phyloP scores from a whole-genome alignment of 2,797 vertebrate genomes.

The Acipenser ruthenus region DNA sequence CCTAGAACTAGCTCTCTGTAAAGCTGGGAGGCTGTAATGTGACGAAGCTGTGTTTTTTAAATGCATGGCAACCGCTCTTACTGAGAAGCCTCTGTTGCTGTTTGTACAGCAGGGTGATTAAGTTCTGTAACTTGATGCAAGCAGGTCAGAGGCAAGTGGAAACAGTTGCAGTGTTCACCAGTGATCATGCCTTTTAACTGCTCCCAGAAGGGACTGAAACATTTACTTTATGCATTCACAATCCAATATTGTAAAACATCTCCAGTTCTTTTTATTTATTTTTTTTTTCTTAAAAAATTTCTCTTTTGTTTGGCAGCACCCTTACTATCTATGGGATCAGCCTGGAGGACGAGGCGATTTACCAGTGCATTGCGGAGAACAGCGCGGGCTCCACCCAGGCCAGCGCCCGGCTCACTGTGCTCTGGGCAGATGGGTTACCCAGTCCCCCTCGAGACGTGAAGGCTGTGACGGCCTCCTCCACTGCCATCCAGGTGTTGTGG shows the following conservation, averaged over 20 bases:
- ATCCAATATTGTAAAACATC: neutral
- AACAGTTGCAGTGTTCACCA: too few relatives aligned
- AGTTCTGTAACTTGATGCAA: too few relatives aligned
- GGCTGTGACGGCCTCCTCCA: slow-evolving; percentile 74
- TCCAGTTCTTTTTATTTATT: neutral
- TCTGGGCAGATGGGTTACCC: slow-evolving; percentile 86
- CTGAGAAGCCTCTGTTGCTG: too few relatives aligned
- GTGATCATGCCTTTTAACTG: too few relatives aligned
- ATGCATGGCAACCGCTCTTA: too few relatives aligned
- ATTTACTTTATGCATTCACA: too few relatives aligned
- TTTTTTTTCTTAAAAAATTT: neutral
- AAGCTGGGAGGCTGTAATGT: too few relatives aligned
- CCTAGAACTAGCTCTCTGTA: slow-evolving; percentile 13
- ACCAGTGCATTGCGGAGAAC: slow-evolving; percentile 96
- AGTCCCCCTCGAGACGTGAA: slow-evolving; percentile 69
- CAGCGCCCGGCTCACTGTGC: slow-evolving; percentile 87
- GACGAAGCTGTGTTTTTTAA: too few relatives aligned
- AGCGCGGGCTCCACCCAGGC: slow-evolving; percentile 90
- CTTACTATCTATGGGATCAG: slow-evolving; percentile 84
- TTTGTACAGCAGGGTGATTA: too few relatives aligned
- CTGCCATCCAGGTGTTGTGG: slow-evolving; percentile 89
- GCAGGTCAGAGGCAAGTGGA: too few relatives aligned
- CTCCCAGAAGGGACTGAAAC: too few relatives aligned
- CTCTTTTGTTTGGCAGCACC: slow-evolving; percentile 56
- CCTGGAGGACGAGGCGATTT: slow-evolving; percentile 91